Evolutionary conservation across 37 sponge, comb jelly and placozoan species (phyloP), one percentile per base, ranked within the genome.

Genomic region (Chondrosia reniformis): DNA sequence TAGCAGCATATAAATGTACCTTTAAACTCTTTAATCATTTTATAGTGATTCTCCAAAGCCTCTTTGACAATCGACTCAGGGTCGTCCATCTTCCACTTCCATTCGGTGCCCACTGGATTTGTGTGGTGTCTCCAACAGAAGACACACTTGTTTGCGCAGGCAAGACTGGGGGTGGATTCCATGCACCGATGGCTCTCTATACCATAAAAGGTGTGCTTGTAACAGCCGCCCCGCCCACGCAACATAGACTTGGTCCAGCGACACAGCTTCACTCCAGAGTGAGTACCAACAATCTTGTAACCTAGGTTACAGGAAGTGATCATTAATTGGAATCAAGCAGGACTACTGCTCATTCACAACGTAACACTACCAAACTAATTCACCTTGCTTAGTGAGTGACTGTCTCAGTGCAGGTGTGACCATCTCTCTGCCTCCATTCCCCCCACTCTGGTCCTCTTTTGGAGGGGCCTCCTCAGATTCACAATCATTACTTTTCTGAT

Each of bases 121-220:
- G 96, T 96, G 82, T 96, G 96, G 78, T 96, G 96, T 38, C 97
- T 7, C 88, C 88, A 87, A 64, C 97, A 96, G 86, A 96, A 96
- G 57, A 96, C 97, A 85, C 97, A 96, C 79, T 96, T 96, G 81
- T 96, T 96, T 45, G 97, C 97, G 69, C 97, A 96, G n/a, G 97
- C 97, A 41, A 96, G 85, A 66, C 95, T 94, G 78, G 97, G 97
- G 1, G 97, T 96, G 79, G 94, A 74, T 83, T 96, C 97, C 97
- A 96, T 96, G 80, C 97, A 96, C 40, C 95, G 88, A 45, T 96
- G 97, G 45, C 97, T 96, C 88, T 96, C 92, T 61, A 96, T 96
- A 4, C 97, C 97, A 58, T 96, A 96, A 63, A 96, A 93, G 39
- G 97, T 94, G 78, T 96, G 97, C 80, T 96, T 96, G 81, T 96